phyloP scores from a whole-genome alignment of 2,888 invertebrate genomes.

The Autographa gamma region DNA sequence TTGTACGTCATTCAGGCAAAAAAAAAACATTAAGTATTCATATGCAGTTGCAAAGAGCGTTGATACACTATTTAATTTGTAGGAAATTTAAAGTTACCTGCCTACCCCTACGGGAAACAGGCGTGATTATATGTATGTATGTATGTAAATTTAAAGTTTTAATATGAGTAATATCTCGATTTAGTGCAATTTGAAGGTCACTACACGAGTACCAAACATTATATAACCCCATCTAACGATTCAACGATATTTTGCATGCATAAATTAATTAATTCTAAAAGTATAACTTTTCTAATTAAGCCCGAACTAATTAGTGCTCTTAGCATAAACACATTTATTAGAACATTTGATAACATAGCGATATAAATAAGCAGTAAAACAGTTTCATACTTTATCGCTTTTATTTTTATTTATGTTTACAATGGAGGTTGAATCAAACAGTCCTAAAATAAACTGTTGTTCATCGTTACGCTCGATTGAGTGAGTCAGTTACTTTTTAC shows the following conservation, averaged over 20 bases:
- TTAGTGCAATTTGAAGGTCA: too few species aligned
- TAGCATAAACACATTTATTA: slow-evolving; percentile 21
- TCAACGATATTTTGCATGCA: neutral
- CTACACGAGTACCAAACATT: neutral
- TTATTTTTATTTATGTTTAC: slow-evolving; percentile 48
- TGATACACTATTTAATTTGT: too few species aligned
- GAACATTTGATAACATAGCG: slow-evolving; percentile 29
- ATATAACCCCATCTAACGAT: neutral
- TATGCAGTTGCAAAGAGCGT: neutral
- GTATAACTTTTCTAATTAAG: slow-evolving; percentile 11
- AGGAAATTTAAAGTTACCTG: too few species aligned
- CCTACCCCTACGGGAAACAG: too few species aligned
- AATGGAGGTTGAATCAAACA: slow-evolving; percentile 43
- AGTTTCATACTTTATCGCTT: slow-evolving; percentile 25
- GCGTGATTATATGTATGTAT: too few species aligned
- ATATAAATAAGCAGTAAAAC: slow-evolving; percentile 18
- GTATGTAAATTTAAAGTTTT: too few species aligned
- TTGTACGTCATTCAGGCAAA: slow-evolving; percentile 19
- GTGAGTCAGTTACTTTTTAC: slow-evolving; percentile 65
- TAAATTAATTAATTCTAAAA: neutral
- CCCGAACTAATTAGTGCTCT: slow-evolving; percentile 10
- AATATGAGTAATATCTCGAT: too few species aligned
- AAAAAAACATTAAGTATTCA: neutral
- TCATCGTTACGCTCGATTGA: slow-evolving; percentile 61
- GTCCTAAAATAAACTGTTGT: slow-evolving; percentile 63